These are phyloP conservation scores for Ormyrus nitidulus DNA, from an alignment of 2,888 invertebrate genomes.

Conservation along the genomic window DNA sequence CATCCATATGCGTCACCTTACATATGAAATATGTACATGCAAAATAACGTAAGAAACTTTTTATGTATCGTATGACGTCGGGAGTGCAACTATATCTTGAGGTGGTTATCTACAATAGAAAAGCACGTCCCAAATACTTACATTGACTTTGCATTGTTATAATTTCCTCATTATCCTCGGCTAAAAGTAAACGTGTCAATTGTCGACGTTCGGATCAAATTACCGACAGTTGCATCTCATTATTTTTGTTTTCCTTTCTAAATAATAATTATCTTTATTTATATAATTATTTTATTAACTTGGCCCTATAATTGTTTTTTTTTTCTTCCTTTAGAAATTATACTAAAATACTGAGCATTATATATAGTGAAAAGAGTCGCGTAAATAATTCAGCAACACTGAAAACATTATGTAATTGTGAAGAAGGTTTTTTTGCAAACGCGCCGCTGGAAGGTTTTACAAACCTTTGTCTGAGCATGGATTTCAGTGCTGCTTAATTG, in stretches of 20 bases:
- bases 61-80: slow-evolving; percentile 9
- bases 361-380: slow-evolving; percentile 35
- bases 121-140: slow-evolving; percentile 49
- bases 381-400: slow-evolving; percentile 18
- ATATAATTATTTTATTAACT: slow-evolving; percentile 38
- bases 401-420: not conserved
- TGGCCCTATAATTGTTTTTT: slow-evolving; percentile 43
- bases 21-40: slow-evolving; percentile 39
- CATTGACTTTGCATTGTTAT: slow-evolving; percentile 21
- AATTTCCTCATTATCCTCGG: not conserved
- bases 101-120: slow-evolving; percentile 48
- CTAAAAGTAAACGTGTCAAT: slow-evolving; percentile 15
- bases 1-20: slow-evolving; percentile 24
- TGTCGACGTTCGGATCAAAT: slow-evolving; percentile 6
- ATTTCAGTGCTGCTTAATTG: slow-evolving; percentile 18
- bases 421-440: too few species aligned
- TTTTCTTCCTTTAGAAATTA: slow-evolving; percentile 46
- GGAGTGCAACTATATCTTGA: slow-evolving; percentile 47
- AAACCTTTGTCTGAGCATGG: not conserved
- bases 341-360: slow-evolving; percentile 48
- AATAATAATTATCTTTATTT: slow-evolving; percentile 25
- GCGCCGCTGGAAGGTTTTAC: not conserved
- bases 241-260: slow-evolving; percentile 12
- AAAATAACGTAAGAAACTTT: slow-evolving; percentile 39
- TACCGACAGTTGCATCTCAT: not conserved